Evolutionary conservation across 92 coral and sea anemone species (phyloP).

Genomic region (Actinernus sp.): DNA sequence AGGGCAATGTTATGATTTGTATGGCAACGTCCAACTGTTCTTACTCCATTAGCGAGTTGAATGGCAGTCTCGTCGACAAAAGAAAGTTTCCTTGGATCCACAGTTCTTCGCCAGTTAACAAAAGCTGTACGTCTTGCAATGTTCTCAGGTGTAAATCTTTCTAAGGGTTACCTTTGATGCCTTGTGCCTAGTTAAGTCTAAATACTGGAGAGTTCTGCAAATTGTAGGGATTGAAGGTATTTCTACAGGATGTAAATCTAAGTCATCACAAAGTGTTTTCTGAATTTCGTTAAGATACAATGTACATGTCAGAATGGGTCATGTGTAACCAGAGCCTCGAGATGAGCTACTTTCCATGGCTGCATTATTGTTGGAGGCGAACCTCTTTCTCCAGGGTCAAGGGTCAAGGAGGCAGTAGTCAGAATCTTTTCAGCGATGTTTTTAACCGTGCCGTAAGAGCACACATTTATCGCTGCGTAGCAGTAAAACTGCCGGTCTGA

Average conservation of each 20-base stretch:
- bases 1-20: background rate
- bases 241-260: slow-evolving; percentile 12
- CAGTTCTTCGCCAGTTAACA: slow-evolving; percentile 20
- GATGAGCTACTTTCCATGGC: slow-evolving; percentile 34
- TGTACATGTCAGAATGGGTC: slow-evolving; percentile 22
- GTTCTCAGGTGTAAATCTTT: slow-evolving; percentile 19
- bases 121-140: slow-evolving; percentile 16
- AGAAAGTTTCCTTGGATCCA: slow-evolving; percentile 30
- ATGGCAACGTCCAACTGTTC: slow-evolving; percentile 9
- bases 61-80: slow-evolving; percentile 39
- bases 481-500: slow-evolving; percentile 7
- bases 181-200: slow-evolving; percentile 30
- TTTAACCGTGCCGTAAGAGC: slow-evolving; percentile 19
- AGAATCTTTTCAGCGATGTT: slow-evolving; percentile 36
- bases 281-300: slow-evolving; percentile 41
- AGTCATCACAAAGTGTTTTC: slow-evolving; percentile 10
- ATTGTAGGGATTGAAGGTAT: slow-evolving; percentile 41
- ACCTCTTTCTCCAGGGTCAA: slow-evolving; percentile 43
- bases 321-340: slow-evolving; percentile 27
- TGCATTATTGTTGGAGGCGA: slow-evolving; percentile 36
- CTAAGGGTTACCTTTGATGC: slow-evolving; percentile 21
- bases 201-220: slow-evolving; percentile 18
- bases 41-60: slow-evolving; percentile 10
- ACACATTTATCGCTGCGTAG: slow-evolving; percentile 17
- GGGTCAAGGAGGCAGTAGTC: slow-evolving; percentile 9